Conservation (phyloP, 2,797 vertebrate genomes). For the Arrhamphus sclerolepis region DNA sequence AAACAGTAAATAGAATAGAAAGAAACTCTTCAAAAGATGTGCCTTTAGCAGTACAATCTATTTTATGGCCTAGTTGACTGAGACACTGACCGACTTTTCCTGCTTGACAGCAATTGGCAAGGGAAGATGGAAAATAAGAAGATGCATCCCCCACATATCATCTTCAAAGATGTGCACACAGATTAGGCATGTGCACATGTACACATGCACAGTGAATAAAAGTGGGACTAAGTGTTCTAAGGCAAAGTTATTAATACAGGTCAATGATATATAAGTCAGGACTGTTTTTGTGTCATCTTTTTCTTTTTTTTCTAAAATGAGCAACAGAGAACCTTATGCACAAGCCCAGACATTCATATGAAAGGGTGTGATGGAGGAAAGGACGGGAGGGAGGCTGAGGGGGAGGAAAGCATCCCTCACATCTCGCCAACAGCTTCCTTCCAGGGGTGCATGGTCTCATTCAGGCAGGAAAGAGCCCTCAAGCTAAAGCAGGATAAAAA, state of each 20-base stretch:
- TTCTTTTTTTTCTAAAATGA: no score
- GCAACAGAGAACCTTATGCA: slow-evolving; percentile 15
- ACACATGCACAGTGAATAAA: not conserved
- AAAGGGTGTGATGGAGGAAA: slow-evolving; percentile 4
- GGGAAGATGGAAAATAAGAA: slow-evolving; percentile 33
- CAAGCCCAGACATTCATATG: slow-evolving; percentile 15
- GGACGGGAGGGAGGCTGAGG: not conserved
- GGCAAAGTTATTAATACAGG: slow-evolving; percentile 1
- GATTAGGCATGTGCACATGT: no score
- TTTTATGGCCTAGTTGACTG: slow-evolving; percentile 47
- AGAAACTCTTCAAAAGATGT: slow-evolving; percentile 28
- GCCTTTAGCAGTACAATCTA: slow-evolving; percentile 32
- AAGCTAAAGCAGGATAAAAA: slow-evolving; percentile 54
- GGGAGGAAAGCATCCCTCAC: not conserved
- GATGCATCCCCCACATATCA: not conserved
- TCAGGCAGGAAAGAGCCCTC: slow-evolving; percentile 42
- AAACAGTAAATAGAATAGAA: slow-evolving; percentile 18
- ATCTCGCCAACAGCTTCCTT: slow-evolving; percentile 19
- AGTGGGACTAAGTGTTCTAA: slow-evolving; percentile 17
- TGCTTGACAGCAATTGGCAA: slow-evolving; percentile 38
- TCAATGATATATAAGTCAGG: slow-evolving; percentile 21
- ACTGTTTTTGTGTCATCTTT: no score
- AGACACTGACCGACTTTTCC: slow-evolving; percentile 60
- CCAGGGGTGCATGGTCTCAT: slow-evolving; percentile 35
- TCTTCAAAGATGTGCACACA: not conserved